These are phyloP conservation scores for Microctenopoma steveboyesi DNA, from an alignment of 2,797 vertebrate species.

Conservation along the genomic window DNA sequence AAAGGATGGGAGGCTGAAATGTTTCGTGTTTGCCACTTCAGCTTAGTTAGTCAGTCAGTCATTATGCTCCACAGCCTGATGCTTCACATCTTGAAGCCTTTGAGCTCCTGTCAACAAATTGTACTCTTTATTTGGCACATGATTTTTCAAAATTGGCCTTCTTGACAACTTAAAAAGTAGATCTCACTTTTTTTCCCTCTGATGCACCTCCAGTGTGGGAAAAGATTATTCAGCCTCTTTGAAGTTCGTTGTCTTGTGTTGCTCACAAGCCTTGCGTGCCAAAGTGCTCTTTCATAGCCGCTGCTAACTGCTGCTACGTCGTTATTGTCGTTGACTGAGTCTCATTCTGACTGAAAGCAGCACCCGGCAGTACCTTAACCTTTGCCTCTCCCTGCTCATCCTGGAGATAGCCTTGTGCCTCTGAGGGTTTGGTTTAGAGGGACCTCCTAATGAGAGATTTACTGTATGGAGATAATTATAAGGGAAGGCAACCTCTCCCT, in stretches of 20 bases:
- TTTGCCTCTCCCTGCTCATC: slow-evolving; percentile 31
- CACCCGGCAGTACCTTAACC: slow-evolving; percentile 40
- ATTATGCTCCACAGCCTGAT: neutral
- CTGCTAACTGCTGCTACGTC: neutral
- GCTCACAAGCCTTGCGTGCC: neutral
- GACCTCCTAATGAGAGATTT: slow-evolving; percentile 77
- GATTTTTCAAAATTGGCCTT: neutral
- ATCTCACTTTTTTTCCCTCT: neutral
- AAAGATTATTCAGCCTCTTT: slow-evolving; percentile 18
- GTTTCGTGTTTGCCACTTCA: slow-evolving; percentile 14
- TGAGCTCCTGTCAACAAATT: neutral
- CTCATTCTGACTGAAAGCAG: slow-evolving; percentile 24
- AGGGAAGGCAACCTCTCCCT: slow-evolving; percentile 62
- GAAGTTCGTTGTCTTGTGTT: slow-evolving; percentile 9
- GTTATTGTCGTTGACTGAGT: neutral
- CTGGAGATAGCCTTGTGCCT: slow-evolving; percentile 47
- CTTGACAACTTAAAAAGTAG: neutral
- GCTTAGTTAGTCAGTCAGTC: slow-evolving; percentile 2
- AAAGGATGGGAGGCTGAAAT: neutral
- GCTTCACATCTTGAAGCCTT: neutral
- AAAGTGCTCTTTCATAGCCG: slow-evolving; percentile 6
- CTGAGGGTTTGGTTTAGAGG: slow-evolving; percentile 54
- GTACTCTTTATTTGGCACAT: neutral
- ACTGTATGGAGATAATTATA: slow-evolving; percentile 77
- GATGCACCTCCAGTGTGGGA: slow-evolving; percentile 11